Base-by-base conservation (phyloP, 2,113 vertebrate genomes). In the Progne subis region DNA sequence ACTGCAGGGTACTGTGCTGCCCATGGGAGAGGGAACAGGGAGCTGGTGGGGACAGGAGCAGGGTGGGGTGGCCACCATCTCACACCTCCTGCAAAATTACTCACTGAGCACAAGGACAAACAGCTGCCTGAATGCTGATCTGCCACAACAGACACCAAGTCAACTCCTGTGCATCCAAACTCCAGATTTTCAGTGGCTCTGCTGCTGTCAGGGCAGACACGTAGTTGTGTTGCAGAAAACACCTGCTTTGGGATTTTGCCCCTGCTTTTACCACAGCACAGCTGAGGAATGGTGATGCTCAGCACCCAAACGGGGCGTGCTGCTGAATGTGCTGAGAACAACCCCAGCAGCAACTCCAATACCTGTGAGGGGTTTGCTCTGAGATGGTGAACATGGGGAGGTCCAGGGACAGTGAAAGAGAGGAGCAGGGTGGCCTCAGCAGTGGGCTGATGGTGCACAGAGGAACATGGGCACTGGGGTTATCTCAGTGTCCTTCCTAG, bases 361-460 rank as follows among this genome's bases (percentile, higher is more conserved):
- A 37, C 13, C 69, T 50, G 37, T 0, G 0, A 44, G 9, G 52
- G 43, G 8, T 37, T 80, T 70, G 46, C 55, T 50, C 52, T 8
- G 5, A 55, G 37, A 8, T 9, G n/a, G 12, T 34, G 68, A 69
- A 46, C 46, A 61, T 8, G 56, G 89, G 43, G 29, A 84, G 59
- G 18, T 13, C 6, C 37, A 65, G 69, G n/a, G 50, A 41, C 0
- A 6, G 19, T 15, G 50, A 29, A 59, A 68, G 29, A 81, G 32
- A 31, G 43, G n/a, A 92, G 29, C 0, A 1, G 32, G 44, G 23
- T 31, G 65, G 56, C 25, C 13, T 6, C 0, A 6, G 57, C 67
- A 89, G 60, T 3, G 9, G 44, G 49, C 28, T 68, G 57, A 52
- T 10, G 23, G 26, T 2, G 2, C 70, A 46, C 2, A 6, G 57